Percentiles rank a stretch among this genome's conserved stretches.
phyloP scores from a whole-genome alignment of 1,140 invertebrate genomes.

The Drosophila sp. region DNA sequence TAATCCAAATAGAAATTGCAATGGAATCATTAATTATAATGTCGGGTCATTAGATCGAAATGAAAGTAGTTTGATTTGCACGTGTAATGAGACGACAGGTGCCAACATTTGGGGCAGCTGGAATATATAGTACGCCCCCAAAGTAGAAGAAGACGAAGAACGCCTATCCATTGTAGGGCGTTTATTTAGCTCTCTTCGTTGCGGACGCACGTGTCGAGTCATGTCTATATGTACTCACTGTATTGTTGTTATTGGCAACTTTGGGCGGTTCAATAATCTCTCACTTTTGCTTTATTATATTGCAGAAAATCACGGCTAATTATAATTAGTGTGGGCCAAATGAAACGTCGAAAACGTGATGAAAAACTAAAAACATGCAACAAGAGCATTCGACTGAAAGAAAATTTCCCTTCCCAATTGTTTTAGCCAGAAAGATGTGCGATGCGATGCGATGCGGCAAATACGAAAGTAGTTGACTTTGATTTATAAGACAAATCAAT shows the following conservation, averaged over 20 bases:
- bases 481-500: conserved; percentile 78
- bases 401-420: background rate
- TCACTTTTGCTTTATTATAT: conserved; percentile 71
- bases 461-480: conserved; percentile 25
- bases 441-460: conserved; percentile 9
- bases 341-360: conserved; percentile 62
- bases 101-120: conserved; percentile 31
- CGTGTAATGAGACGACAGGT: conserved; percentile 58
- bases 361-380: conserved; percentile 70
- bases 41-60: conserved; percentile 47
- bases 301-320: conserved; percentile 71
- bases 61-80: conserved; percentile 52
- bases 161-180: background rate
- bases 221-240: conserved; percentile 15
- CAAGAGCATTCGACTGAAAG: conserved; percentile 41
- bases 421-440: conserved; percentile 1
- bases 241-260: conserved; percentile 10
- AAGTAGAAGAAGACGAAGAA: too few relatives aligned
- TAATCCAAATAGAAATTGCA: conserved; percentile 35
- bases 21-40: conserved; percentile 66
- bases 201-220: conserved; percentile 40
- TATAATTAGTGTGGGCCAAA: conserved; percentile 66
- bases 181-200: conserved; percentile 21
- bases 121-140: conserved; percentile 7
- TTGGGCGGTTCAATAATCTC: conserved; percentile 66